Base-by-base conservation (phyloP, 2,888 invertebrate genomes). In the Perizoma flavofasciatum region DNA sequence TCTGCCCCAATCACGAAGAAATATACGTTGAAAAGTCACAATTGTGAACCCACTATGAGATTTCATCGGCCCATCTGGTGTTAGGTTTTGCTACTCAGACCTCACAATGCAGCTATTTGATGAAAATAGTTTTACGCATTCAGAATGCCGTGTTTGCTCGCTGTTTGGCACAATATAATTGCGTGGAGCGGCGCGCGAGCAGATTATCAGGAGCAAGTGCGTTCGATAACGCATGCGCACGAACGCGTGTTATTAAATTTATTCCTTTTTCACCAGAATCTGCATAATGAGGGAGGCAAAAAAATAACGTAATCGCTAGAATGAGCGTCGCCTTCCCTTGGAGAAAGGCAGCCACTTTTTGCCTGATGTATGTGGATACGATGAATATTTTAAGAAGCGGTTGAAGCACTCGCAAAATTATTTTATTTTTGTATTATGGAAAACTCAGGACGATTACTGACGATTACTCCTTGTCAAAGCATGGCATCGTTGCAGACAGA, bases 171-270 rank as follows among this genome's bases (percentile, higher is more conserved):
- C 73, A 71, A 75, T 77, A 80, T 90, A 91, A 90, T 91, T 89
- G 87, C 85, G 77, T 72, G 77, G 77, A 71, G 70, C 78, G 74
- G 81, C 86, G 86, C 85, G 77, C 82, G 84, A 80, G 84, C 89
- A 91, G 91, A 92, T 92, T 89, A 91, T 90, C 92, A 89, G 89
- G 81, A 83, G 83, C 90, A 89, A 90, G 90, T 91, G 91, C 91
- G 85, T 88, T 86, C 89, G 91, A 91, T 91, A 92, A 90, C 88
- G 85, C 88, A 86, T 86, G 89, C 84, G 84, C 90, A 90, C 89
- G 90, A 90, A 91, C 83, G 89, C 88, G 80, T 89, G 83, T 91
- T 89, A 91, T 92, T 91, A 91, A 91, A 91, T 90, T 88, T 89
- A 89, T 91, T 90, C 89, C 87, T 91, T 92, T 91, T 91, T 90